phyloP scores from a whole-genome alignment of 2,888 invertebrate genomes.

The Diarsia brunnea region DNA sequence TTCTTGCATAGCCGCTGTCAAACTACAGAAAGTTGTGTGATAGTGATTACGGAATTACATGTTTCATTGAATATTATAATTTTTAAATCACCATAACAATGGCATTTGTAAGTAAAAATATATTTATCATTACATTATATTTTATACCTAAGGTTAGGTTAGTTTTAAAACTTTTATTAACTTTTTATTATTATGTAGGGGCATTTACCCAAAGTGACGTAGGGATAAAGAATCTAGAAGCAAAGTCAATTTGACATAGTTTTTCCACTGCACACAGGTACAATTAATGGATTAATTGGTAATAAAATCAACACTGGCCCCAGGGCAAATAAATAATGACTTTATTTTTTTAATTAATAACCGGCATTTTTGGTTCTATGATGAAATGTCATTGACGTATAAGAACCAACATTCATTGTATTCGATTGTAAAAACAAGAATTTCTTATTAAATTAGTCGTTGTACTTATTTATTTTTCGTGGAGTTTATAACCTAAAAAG shows the following conservation, averaged over 20 bases:
- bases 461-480: not conserved
- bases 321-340: not conserved
- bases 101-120: slow-evolving; percentile 78
- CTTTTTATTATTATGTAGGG: not conserved
- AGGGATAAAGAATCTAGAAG: not conserved
- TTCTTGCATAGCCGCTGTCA: slow-evolving; percentile 81
- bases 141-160: slow-evolving; percentile 37
- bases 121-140: not conserved
- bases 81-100: slow-evolving; percentile 60
- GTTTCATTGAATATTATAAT: slow-evolving; percentile 19
- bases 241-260: not conserved
- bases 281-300: slow-evolving; percentile 7
- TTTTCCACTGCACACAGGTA: not conserved
- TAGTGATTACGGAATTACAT: slow-evolving; percentile 44
- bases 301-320: not conserved
- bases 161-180: slow-evolving; percentile 33
- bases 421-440: not conserved
- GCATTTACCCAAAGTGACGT: not conserved
- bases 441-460: not conserved
- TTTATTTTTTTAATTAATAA: not conserved
- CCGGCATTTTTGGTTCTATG: slow-evolving; percentile 1
- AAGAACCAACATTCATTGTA: not conserved
- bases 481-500: slow-evolving; percentile 36
- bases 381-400: not conserved
- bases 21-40: slow-evolving; percentile 63